Conservation (phyloP, 2,888 invertebrate genomes). For the Acrocyrtus sp. region DNA sequence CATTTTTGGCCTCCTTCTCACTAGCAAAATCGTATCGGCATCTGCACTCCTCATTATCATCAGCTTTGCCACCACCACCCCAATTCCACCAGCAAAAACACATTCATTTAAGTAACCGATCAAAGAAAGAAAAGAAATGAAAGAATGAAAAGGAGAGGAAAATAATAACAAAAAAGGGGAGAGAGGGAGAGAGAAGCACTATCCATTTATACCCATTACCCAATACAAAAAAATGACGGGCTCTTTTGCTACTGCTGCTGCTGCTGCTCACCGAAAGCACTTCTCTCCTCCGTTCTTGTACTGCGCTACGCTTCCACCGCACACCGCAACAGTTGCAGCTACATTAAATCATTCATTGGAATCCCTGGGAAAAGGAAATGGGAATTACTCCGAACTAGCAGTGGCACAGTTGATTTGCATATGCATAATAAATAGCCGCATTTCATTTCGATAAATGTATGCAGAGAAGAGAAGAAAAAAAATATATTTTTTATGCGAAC, state of each 20-base stretch:
- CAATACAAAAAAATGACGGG: too few relatives aligned
- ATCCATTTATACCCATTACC: too few relatives aligned
- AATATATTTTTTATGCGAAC: background rate
- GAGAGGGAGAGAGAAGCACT: background rate
- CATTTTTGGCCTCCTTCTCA: too few relatives aligned
- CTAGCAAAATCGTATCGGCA: slow-evolving; percentile 3
- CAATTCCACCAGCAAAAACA: background rate
- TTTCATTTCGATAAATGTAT: slow-evolving; percentile 36
- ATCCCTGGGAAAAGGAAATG: slow-evolving; percentile 55
- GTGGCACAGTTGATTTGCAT: slow-evolving; percentile 44
- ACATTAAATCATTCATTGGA: slow-evolving; percentile 37
- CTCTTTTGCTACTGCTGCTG: too few relatives aligned
- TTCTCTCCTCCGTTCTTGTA: too few relatives aligned
- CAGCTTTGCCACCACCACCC: background rate
- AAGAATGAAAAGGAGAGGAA: slow-evolving; percentile 1
- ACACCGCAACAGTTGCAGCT: background rate
- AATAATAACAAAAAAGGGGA: background rate
- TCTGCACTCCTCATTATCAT: slow-evolving; percentile 5
- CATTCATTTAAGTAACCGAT: slow-evolving; percentile 20
- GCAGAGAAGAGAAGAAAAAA: background rate
- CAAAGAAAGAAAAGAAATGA: slow-evolving; percentile 25
- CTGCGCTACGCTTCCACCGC: background rate
- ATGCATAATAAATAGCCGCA: slow-evolving; percentile 51
- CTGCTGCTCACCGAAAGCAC: too few relatives aligned
- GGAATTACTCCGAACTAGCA: slow-evolving; percentile 36